Base-by-base conservation (phyloP, 2,797 vertebrate genomes). In the Meriones psammophilus region DNA sequence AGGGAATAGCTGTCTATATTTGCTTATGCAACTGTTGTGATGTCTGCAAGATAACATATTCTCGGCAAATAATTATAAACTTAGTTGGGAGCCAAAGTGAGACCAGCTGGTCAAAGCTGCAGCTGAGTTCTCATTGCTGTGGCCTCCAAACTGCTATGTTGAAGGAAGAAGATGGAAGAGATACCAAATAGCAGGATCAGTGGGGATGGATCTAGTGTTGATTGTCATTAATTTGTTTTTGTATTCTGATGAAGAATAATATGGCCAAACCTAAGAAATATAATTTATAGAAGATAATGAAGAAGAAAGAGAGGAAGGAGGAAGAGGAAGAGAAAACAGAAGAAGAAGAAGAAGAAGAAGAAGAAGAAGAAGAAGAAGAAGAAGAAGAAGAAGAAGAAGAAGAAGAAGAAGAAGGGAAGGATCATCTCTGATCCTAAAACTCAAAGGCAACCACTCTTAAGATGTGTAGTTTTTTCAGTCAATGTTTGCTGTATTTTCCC, bases 41-140 rank as follows among this genome's bases (percentile, higher is more conserved):
- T 77, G 18, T 73, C 80, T 87, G 76, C 28, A 33, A 89, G 58
- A 88, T 83, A 71, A 89, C 5, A 88, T 24, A 64, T 92, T 79
- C 56, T 96, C n/a, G 85, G 71, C 26, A 94, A 81, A 58, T 77
- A 92, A 91, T 71, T 94, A 66, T 77, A 71, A 92, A 76, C 79
- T 94, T 56, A 88, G 22, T 69, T 73, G 26, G 85, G 69, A 91
- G 26, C 26, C 68, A 62, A 69, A 71, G 68, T 8, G 39, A 73
- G 62, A 94, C n/a, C 13, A 92, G 20, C 39, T 90, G 46, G 13
- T 42, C 54, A 92, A 18, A 69, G 17, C 10, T 1, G 28, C 62
- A 78, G 56, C 78, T 93, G 90, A 77, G 33, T 30, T 89, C 26
- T 89, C 14, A 6, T 39, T 76, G 20, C 9, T 73, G 18, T 92